phyloP scores from a whole-genome alignment of 2,113 vertebrate species.

The Stictonetta naevosa region DNA sequence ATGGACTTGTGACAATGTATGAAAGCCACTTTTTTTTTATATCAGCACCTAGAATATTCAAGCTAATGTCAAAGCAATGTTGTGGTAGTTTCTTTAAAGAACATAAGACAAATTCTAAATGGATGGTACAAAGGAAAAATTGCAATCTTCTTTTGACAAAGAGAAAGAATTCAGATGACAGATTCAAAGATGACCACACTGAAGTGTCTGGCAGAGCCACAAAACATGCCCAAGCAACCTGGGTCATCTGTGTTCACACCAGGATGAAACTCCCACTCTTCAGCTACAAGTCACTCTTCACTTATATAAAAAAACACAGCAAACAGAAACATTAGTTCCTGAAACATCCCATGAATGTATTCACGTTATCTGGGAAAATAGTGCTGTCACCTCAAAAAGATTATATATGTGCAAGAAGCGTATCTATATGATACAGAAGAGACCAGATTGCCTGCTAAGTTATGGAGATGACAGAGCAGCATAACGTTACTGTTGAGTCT shows the following conservation, averaged over 20 bases:
- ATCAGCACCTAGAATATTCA: background rate
- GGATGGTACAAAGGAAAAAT: accelerated
- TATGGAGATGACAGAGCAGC: background rate
- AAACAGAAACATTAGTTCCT: background rate
- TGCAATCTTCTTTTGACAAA: background rate
- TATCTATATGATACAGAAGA: background rate
- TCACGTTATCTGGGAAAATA: background rate
- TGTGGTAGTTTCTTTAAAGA: accelerated
- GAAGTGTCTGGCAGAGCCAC: background rate
- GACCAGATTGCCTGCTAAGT: background rate
- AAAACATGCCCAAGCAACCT: accelerated
- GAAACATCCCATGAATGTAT: background rate
- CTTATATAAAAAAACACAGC: background rate
- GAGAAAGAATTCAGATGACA: background rate
- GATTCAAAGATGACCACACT: background rate
- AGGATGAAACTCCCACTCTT: accelerated
- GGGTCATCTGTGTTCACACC: background rate
- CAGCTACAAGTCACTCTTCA: background rate
- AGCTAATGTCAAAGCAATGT: background rate
- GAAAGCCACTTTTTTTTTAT: background rate
- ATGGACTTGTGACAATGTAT: background rate
- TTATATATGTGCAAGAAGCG: background rate
- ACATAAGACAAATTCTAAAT: background rate
- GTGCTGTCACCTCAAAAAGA: background rate
- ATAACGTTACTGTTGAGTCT: background rate